These are phyloP conservation scores for Nomada ruficornis DNA, from an alignment of 2,888 invertebrate genomes.

Conservation along the genomic window DNA sequence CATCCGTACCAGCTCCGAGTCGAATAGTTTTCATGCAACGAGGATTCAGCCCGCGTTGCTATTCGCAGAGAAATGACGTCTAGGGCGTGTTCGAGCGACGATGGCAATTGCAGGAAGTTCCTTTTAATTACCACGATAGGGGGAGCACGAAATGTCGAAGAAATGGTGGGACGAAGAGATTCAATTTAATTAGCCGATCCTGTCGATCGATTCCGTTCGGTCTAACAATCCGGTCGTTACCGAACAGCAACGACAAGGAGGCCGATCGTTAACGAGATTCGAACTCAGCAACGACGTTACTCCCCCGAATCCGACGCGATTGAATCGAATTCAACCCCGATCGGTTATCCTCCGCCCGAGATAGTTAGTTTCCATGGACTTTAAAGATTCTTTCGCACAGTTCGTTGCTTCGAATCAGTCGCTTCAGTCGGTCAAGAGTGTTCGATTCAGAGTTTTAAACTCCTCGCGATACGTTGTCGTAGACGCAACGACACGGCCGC, in stretches of 20 bases:
- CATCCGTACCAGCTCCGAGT: slow-evolving; percentile 1
- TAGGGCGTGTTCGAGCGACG: slow-evolving; percentile 45
- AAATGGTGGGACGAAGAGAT: slow-evolving; percentile 48
- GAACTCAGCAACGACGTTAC: slow-evolving; percentile 69
- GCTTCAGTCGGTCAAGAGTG: slow-evolving; percentile 7
- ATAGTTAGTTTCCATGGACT: slow-evolving; percentile 36
- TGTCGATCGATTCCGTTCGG: slow-evolving; percentile 68
- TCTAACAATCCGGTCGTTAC: slow-evolving; percentile 68
- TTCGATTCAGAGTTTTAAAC: background rate
- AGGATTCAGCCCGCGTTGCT: slow-evolving; percentile 17
- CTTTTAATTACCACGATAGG: slow-evolving; percentile 75
- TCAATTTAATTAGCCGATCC: slow-evolving; percentile 74
- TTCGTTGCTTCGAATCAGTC: slow-evolving; percentile 11
- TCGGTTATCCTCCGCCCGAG: slow-evolving; percentile 34
- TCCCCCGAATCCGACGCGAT: slow-evolving; percentile 67
- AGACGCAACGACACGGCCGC: slow-evolving; percentile 3
- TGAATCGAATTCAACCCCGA: slow-evolving; percentile 65
- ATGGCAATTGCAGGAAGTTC: slow-evolving; percentile 72
- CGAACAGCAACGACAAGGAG: slow-evolving; percentile 60
- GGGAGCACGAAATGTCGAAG: slow-evolving; percentile 43
- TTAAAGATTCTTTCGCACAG: slow-evolving; percentile 50
- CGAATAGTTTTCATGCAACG: slow-evolving; percentile 22
- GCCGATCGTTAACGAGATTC: slow-evolving; percentile 73
- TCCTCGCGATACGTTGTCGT: background rate
- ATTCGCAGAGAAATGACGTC: slow-evolving; percentile 54